These are phyloP conservation scores for Thunnus maccoyii DNA, from an alignment of 2,113 vertebrate species.

Conservation along the genomic window DNA sequence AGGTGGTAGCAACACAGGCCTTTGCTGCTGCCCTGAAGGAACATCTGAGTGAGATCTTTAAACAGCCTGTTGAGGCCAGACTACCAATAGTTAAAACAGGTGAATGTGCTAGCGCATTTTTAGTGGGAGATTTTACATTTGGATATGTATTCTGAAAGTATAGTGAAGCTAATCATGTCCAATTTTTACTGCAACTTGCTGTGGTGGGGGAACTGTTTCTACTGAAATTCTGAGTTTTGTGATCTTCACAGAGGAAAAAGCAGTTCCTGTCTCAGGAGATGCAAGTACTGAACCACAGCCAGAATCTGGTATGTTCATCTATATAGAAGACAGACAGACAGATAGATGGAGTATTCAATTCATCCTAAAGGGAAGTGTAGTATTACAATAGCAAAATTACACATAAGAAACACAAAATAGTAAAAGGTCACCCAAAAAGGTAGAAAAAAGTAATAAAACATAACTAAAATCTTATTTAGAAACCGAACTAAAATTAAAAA, in stretches of 20 bases:
- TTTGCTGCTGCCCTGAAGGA: conserved; percentile 69
- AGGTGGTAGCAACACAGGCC: conserved; percentile 51
- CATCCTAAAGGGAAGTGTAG: no score
- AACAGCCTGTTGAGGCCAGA: conserved; percentile 72
- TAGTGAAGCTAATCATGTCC: not conserved
- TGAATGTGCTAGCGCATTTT: not conserved
- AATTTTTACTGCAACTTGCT: conserved; percentile 27
- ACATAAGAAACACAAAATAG: no score
- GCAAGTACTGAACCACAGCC: not conserved
- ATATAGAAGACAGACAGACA: not conserved
- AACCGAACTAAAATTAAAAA: no score
- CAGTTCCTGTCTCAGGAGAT: not conserved
- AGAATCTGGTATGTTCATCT: conserved; percentile 12
- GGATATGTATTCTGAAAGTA: not conserved
- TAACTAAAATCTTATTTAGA: no score
- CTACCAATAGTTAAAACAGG: conserved; percentile 57
- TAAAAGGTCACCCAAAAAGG: no score
- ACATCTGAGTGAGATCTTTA: conserved; percentile 64
- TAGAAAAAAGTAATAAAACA: no score
- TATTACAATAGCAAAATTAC: no score
- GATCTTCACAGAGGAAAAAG: not conserved
- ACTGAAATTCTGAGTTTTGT: no score
- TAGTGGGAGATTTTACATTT: not conserved
- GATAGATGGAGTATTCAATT: no score
- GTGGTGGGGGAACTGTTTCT: not conserved